These are phyloP conservation scores for Melopsittacus undulatus DNA, from an alignment of 2,797 vertebrate species.

Conservation along the genomic window DNA sequence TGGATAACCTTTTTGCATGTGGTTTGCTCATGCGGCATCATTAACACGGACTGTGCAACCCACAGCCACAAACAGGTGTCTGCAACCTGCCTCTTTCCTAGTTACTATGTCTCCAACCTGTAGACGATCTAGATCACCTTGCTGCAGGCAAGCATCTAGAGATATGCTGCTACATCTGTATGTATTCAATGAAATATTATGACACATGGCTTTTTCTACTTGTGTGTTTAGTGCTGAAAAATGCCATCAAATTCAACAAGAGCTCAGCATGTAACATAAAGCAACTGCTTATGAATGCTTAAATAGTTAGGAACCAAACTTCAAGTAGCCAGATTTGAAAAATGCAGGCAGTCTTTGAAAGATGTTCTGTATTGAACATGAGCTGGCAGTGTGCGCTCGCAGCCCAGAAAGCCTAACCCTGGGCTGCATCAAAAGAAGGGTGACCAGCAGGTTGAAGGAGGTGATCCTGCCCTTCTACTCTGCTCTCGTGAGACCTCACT, in stretches of 20 bases:
- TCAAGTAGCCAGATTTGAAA: background rate
- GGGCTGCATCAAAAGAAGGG: no score
- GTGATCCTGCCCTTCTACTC: no score
- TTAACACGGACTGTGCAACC: background rate
- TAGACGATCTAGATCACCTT: background rate
- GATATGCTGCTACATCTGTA: background rate
- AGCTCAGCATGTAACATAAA: background rate
- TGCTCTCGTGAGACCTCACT: no score
- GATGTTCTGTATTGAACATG: background rate
- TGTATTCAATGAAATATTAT: rapidly evolving
- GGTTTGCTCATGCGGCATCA: background rate
- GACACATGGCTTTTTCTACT: background rate
- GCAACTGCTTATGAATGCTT: background rate
- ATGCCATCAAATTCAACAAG: background rate
- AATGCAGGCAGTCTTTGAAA: background rate
- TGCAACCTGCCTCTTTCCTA: background rate
- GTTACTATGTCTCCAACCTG: background rate
- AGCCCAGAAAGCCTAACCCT: no score
- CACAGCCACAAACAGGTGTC: background rate
- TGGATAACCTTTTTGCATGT: background rate
- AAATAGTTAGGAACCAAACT: background rate
- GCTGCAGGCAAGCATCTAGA: background rate
- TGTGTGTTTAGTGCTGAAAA: background rate
- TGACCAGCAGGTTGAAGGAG: no score
- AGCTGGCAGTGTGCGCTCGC: no score